These are phyloP conservation scores for Pelodiscus sinensis DNA, from an alignment of 2,113 vertebrate genomes.

Conservation along the genomic window DNA sequence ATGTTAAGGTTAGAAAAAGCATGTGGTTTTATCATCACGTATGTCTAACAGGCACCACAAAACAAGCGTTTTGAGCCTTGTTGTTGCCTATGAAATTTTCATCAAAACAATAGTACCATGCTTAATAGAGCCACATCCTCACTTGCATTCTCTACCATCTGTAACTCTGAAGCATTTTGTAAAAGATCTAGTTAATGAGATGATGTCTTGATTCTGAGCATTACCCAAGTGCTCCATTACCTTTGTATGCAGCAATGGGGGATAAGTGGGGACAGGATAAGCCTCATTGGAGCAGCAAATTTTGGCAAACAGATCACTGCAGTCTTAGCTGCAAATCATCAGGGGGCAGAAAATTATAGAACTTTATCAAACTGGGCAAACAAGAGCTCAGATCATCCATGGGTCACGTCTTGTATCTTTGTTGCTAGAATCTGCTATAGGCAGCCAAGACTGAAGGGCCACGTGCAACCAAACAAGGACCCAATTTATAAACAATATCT, in stretches of 20 bases:
- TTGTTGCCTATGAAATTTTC: not conserved
- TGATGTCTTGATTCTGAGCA: conserved; percentile 4
- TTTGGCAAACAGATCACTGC: conserved; percentile 29
- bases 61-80: not conserved
- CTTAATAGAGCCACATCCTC: not conserved
- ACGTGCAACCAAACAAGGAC: conserved; percentile 52
- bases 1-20: not conserved
- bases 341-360: conserved; percentile 45
- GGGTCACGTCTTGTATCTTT: conserved; percentile 61
- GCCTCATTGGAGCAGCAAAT: conserved; percentile 37
- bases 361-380: conserved; percentile 27
- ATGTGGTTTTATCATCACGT: not conserved
- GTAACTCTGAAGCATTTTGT: not conserved
- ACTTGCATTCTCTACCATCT: not conserved
- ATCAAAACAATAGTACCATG: not conserved
- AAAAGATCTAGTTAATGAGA: not conserved
- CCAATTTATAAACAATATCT: conserved; percentile 29
- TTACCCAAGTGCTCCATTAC: not conserved
- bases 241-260: not conserved
- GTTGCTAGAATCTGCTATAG: conserved; percentile 52
- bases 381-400: conserved; percentile 53
- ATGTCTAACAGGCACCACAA: conserved; percentile 8
- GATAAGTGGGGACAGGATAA: not conserved
- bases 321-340: conserved; percentile 50
- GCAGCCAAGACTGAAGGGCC: conserved; percentile 19